Percentiles rank a stretch among this genome's conserved stretches.
Conservation (phyloP, 2,113 vertebrate genomes). For the Muntiacus muntjak region DNA sequence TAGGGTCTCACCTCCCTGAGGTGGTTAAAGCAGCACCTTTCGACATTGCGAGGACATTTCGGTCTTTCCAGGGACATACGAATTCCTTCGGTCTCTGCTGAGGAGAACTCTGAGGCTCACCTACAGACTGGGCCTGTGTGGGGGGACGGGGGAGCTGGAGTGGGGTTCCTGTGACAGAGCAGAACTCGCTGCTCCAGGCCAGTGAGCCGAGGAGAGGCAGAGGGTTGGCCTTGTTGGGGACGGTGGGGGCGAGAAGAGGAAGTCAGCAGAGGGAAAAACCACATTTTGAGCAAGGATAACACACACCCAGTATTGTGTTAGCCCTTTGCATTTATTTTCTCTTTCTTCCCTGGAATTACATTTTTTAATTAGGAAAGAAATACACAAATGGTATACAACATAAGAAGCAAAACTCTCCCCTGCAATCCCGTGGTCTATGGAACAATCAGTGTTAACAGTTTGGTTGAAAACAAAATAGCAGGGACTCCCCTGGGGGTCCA, state of each 20-base stretch:
- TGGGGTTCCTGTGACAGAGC: background rate
- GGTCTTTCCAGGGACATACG: background rate
- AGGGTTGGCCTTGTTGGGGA: background rate
- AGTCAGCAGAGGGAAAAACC: background rate
- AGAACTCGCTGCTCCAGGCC: background rate
- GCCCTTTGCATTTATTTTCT: background rate
- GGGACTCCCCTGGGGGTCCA: background rate
- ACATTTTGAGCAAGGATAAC: background rate
- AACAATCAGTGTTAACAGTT: background rate
- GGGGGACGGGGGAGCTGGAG: background rate
- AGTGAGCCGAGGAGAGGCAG: background rate
- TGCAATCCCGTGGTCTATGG: background rate
- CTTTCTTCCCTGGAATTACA: background rate
- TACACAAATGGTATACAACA: background rate
- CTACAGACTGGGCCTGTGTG: background rate
- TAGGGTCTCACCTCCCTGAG: background rate
- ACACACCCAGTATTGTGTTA: background rate
- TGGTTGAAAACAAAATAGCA: background rate
- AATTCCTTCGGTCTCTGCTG: background rate
- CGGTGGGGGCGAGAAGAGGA: background rate
- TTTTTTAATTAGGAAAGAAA: background rate
- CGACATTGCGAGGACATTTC: fast-evolving
- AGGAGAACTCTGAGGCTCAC: fast-evolving
- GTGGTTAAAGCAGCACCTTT: background rate
- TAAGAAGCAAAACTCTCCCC: background rate